Evolutionary conservation across 2,113 vertebrate species (phyloP).

Genomic region (Canis aureus): DNA sequence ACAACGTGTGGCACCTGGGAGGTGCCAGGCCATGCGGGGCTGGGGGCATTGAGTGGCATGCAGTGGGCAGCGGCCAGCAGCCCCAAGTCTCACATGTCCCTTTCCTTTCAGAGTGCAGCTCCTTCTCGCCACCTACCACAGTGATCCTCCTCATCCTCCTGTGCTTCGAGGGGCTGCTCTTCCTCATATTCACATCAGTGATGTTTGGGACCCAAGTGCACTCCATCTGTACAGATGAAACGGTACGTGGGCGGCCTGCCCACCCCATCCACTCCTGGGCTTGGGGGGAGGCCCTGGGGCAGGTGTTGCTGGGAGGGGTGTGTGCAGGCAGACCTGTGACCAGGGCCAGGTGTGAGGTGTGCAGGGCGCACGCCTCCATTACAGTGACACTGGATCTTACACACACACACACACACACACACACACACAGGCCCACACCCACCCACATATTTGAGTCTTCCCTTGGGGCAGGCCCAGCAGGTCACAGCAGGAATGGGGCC

Average conservation of each 20-base stretch:
- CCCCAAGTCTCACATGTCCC: accelerated
- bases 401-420: too few relatives aligned
- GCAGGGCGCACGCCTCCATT: background rate
- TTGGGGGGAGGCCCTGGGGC: accelerated
- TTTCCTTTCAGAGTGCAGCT: conserved; percentile 94
- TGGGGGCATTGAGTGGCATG: accelerated
- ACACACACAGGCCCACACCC: accelerated
- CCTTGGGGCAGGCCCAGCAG: background rate
- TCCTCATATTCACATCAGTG: conserved; percentile 97
- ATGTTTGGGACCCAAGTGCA: conserved; percentile 99
- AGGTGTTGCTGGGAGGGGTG: background rate
- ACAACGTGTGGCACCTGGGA: background rate
- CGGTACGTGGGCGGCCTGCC: conserved; percentile 89
- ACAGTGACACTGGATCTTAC: background rate
- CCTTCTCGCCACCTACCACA: conserved; percentile 96
- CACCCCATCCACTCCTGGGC: background rate
- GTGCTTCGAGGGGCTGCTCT: conserved; percentile 97
- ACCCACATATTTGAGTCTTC: too few relatives aligned
- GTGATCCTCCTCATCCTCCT: conserved; percentile 98
- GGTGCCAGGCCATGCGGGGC: background rate
- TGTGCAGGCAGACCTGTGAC: background rate
- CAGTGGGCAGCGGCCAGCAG: accelerated
- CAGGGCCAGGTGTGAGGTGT: background rate
- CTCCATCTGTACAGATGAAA: conserved; percentile 98
- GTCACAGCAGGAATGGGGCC: background rate